Percentiles rank a stretch among this genome's conserved stretches.
Evolutionary conservation across 2,797 vertebrate species (phyloP).

Genomic region (Lepus townsendii): DNA sequence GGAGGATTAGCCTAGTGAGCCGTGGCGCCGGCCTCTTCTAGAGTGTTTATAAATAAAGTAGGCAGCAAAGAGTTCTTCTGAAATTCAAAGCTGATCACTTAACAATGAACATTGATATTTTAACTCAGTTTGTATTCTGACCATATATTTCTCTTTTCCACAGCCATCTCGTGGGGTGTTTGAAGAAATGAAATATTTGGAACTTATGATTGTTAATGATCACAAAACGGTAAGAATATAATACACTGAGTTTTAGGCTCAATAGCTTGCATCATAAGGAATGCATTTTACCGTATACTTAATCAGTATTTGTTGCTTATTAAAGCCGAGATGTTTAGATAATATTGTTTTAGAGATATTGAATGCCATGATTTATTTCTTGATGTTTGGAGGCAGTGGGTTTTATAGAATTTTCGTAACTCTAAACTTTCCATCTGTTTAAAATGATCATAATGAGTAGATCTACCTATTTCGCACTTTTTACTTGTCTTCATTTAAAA

Average conservation of each 20-base stretch:
- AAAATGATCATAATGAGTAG: constrained; percentile 23
- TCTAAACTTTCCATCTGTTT: constrained; percentile 3
- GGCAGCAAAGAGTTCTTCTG: constrained; percentile 4
- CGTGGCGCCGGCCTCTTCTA: neutral
- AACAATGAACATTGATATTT: neutral
- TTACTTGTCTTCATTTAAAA: constrained; percentile 11
- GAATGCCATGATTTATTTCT: constrained; percentile 30
- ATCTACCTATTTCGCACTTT: constrained; percentile 19
- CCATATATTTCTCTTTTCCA: constrained; percentile 79
- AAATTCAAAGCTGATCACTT: neutral
- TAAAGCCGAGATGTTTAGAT: constrained; percentile 32
- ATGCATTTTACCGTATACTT: constrained; percentile 12
- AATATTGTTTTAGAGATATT: constrained; percentile 4
- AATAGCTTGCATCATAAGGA: constrained; percentile 55
- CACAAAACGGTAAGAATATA: constrained; percentile 95
- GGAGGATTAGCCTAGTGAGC: too few species aligned
- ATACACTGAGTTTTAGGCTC: neutral
- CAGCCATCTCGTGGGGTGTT: constrained; percentile 95
- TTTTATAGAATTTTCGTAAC: constrained; percentile 51
- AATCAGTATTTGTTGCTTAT: constrained; percentile 41
- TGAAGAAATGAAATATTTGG: constrained; percentile 99
- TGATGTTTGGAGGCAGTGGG: neutral
- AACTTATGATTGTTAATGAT: constrained; percentile 98
- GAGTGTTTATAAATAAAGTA: constrained; percentile 37
- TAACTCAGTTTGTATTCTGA: constrained; percentile 27